These are phyloP conservation scores for Dolichallabes microphthalmus DNA, from an alignment of 2,113 vertebrate genomes.

Conservation along the genomic window DNA sequence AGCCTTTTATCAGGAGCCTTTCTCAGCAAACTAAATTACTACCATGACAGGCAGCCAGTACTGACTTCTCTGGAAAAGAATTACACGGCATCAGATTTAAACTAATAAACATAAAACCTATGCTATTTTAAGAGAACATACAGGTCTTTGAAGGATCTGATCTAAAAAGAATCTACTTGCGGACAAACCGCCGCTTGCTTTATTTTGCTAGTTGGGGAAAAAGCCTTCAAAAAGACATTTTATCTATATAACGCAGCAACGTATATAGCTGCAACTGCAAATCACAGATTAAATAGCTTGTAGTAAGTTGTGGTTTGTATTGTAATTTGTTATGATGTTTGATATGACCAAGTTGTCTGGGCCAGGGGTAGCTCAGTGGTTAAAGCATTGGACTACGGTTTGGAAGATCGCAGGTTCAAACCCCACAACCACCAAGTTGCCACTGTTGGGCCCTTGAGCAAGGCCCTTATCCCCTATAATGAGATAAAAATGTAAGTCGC, in stretches of 20 bases:
- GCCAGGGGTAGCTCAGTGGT: too few species aligned
- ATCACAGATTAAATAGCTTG: neutral
- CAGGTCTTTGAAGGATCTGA: neutral
- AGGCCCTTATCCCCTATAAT: too few species aligned
- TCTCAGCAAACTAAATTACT: conserved; percentile 1
- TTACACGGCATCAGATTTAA: neutral
- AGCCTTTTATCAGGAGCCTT: neutral
- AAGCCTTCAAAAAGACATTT: neutral
- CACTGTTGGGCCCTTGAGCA: too few species aligned
- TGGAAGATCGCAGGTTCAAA: too few species aligned
- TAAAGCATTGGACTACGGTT: too few species aligned
- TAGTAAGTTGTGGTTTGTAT: neutral
- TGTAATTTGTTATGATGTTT: neutral
- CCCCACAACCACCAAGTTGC: too few species aligned
- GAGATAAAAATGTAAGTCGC: too few species aligned
- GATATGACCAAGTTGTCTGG: neutral
- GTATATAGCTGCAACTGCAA: neutral
- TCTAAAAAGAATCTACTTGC: neutral
- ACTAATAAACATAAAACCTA: neutral
- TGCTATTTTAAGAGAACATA: neutral
- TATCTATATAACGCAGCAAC: neutral
- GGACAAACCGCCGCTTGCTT: neutral
- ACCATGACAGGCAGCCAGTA: neutral
- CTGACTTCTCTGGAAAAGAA: neutral
- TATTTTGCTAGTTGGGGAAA: neutral